Evolutionary conservation across 2,888 invertebrate species (phyloP), one percentile per base, ranked within the genome.

Genomic region (Diaperis boleti): DNA sequence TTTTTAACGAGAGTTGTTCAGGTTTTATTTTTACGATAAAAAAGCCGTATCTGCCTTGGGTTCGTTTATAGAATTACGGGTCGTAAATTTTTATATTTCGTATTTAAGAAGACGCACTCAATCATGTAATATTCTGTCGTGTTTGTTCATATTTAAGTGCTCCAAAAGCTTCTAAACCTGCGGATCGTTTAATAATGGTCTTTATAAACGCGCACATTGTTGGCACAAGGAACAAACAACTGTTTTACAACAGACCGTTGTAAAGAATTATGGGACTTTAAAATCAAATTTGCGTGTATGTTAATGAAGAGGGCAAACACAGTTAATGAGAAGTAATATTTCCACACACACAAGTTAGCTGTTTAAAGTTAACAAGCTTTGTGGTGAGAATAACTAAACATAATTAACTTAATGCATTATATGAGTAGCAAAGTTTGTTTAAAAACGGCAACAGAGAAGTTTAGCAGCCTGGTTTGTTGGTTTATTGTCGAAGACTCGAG

Each of bases 1-100:
- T 64, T 64, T 66, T 66, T 66, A 64, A 66, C 64, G 61, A 60
- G 60, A 18, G 37, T 50, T 49, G 45, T 49, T 60, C 20, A n/a
- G 33, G 49, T 54, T 61, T 64, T 60, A 55, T 60, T 64, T 55
- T 55, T 54, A 50, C 45, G 62, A 57, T 62, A 52, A 45, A 41
- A 62, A 59, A 59, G 39, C 35, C 45, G 29, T 20, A 26, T 39
- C 54, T 57, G 45, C 57, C 44, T 57, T 35, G 18, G 29, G 54
- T 49, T 56, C 29, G 50, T 57, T 50, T 45, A 44, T 39, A 26
- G 57, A 52, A 62, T 62, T 47, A 52, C 54, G 59, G 54, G 17
- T 47, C 59, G 59, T 63, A 59, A 54, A 63, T 59, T 64, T 59
- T 64, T 50, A 52, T 47, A 47, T 62, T 41, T 45, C 47, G 42